Conservation (phyloP, 2,113 vertebrate species). For the Clarias batrachus region DNA sequence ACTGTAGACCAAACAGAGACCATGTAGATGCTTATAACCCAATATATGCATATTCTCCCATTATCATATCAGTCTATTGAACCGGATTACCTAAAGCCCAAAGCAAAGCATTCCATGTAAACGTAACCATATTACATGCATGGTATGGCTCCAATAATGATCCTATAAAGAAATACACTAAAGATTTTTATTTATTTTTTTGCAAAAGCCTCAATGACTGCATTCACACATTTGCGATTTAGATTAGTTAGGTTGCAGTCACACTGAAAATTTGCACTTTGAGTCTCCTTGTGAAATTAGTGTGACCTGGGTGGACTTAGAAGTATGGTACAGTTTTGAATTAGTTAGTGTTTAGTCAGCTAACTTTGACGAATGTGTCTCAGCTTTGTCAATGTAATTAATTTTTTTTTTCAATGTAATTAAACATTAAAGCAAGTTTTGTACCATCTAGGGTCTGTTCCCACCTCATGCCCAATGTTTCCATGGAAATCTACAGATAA, state of each 20-base stretch:
- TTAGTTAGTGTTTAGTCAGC: neutral
- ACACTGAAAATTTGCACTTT: neutral
- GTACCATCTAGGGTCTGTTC: neutral
- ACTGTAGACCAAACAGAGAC: constrained; percentile 40
- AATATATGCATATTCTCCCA: neutral
- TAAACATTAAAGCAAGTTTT: neutral
- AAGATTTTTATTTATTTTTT: neutral
- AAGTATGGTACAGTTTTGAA: neutral
- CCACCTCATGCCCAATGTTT: neutral
- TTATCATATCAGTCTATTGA: neutral
- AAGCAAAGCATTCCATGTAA: neutral
- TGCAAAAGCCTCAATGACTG: neutral
- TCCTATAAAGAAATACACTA: constrained; percentile 16
- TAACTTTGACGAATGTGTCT: neutral
- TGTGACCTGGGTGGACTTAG: neutral
- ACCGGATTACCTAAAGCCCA: constrained; percentile 19
- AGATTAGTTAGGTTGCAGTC: neutral
- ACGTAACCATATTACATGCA: neutral
- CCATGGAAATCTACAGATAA: neutral
- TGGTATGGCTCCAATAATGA: neutral
- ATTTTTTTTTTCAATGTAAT: neutral
- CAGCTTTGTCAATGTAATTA: neutral
- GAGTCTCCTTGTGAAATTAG: neutral
- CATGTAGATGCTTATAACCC: constrained; percentile 1
- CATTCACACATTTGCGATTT: constrained; percentile 3